Percentiles rank a stretch among this genome's conserved stretches.
phyloP scores from a whole-genome alignment of 2,888 invertebrate genomes.

The Podabrus alpinus region DNA sequence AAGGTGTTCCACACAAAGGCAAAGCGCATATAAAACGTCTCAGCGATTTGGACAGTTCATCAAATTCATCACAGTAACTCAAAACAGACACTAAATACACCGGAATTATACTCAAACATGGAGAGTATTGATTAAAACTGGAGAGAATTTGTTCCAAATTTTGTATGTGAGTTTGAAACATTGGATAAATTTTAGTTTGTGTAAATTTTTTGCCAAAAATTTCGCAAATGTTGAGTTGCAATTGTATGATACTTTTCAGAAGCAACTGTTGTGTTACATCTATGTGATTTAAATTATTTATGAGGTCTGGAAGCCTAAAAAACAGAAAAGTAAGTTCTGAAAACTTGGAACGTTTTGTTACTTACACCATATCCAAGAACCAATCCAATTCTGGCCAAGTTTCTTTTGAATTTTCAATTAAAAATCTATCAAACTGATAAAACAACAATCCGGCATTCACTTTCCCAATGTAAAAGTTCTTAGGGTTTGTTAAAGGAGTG shows the following conservation, averaged over 20 bases:
- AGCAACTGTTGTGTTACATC: conserved; percentile 60
- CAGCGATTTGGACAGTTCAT: conserved; percentile 60
- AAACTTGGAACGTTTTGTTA: not conserved
- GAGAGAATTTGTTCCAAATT: conserved; percentile 67
- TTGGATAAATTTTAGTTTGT: conserved; percentile 60
- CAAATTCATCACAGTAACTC: conserved; percentile 57
- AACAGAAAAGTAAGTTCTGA: conserved; percentile 28
- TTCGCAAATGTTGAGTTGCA: conserved; percentile 63
- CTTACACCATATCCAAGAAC: conserved; percentile 68
- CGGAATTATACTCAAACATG: conserved; percentile 64
- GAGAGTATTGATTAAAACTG: conserved; percentile 60
- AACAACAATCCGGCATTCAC: conserved; percentile 63
- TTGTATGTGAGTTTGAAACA: conserved; percentile 62
- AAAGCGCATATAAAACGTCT: conserved; percentile 61
- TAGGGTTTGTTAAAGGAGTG: conserved; percentile 60
- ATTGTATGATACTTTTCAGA: conserved; percentile 59
- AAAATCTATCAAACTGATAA: conserved; percentile 65
- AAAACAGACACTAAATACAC: conserved; percentile 65
- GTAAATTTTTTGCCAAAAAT: conserved; percentile 71
- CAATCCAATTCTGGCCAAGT: conserved; percentile 76
- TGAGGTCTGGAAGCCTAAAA: conserved; percentile 62
- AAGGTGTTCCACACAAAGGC: conserved; percentile 59
- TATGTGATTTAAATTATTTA: conserved; percentile 61
- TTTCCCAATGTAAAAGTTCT: conserved; percentile 65
- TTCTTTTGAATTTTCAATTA: conserved; percentile 63